Percentiles rank a stretch among this genome's conserved stretches.
phyloP scores from a whole-genome alignment of 2,113 vertebrate genomes.

The Myotis brandtii region DNA sequence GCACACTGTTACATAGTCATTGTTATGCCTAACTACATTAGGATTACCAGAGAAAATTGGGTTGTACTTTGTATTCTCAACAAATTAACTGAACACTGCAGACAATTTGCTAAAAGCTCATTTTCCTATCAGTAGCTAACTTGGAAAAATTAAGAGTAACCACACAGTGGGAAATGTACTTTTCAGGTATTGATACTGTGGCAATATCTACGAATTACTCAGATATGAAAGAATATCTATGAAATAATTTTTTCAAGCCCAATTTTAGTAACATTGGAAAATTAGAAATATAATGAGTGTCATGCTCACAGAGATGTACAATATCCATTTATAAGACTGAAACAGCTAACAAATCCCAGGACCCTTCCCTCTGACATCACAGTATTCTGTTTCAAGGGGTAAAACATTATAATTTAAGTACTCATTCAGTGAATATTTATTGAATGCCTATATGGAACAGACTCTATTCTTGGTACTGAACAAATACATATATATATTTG shows the following conservation, averaged over 20 bases:
- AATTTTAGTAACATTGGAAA: background rate
- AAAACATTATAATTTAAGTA: background rate
- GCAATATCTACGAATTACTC: background rate
- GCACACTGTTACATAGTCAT: background rate
- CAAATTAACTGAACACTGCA: constrained; percentile 17
- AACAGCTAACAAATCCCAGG: background rate
- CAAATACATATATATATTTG: background rate
- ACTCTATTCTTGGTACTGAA: background rate
- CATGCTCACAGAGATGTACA: background rate
- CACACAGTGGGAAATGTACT: background rate
- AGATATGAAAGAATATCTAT: background rate
- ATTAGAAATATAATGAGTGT: background rate
- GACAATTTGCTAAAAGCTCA: constrained; percentile 16
- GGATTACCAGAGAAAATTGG: background rate
- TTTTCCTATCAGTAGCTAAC: background rate
- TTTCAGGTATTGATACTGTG: background rate
- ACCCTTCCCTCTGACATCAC: background rate
- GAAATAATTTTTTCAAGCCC: background rate
- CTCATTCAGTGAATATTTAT: background rate
- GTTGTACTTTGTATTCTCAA: constrained; percentile 9
- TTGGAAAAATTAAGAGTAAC: constrained; percentile 14
- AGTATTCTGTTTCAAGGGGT: constrained; percentile 4
- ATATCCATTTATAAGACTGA: background rate
- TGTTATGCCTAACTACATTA: constrained; percentile 20
- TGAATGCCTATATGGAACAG: background rate